Evolutionary conservation across 2,888 invertebrate species (phyloP).

Genomic region (Hermaeophaga mercurialis): DNA sequence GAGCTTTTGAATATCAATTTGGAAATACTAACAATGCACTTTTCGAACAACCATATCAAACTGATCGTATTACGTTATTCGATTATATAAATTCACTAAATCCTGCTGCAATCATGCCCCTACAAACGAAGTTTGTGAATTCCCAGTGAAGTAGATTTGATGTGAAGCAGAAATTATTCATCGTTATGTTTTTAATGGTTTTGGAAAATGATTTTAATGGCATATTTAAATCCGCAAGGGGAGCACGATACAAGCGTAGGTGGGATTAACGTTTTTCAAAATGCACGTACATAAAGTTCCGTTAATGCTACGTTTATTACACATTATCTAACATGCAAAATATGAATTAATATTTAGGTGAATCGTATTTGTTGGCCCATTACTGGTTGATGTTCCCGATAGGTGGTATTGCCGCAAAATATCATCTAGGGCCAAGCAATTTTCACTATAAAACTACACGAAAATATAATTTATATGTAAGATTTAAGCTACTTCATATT

Average conservation of each 20-base stretch:
- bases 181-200: slow-evolving; percentile 7
- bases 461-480: too few relatives aligned
- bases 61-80: slow-evolving; percentile 14
- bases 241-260: background rate
- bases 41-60: slow-evolving; percentile 18
- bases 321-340: slow-evolving; percentile 4
- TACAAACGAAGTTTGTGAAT: slow-evolving; percentile 10
- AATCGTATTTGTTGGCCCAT: too few relatives aligned
- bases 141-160: background rate
- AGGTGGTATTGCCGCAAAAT: too few relatives aligned
- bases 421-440: too few relatives aligned
- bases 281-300: background rate
- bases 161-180: slow-evolving; percentile 6
- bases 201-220: slow-evolving; percentile 14
- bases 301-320: background rate
- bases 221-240: background rate
- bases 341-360: slow-evolving; percentile 1
- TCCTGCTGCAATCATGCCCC: slow-evolving; percentile 5
- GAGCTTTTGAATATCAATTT: slow-evolving; percentile 11
- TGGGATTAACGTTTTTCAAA: slow-evolving; percentile 1
- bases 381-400: too few relatives aligned
- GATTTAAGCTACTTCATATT: too few relatives aligned
- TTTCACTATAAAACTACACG: too few relatives aligned
- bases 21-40: slow-evolving; percentile 20
- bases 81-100: slow-evolving; percentile 12